Conservation (phyloP, 1,140 invertebrate genomes). For the Calliopsis andreniformis region DNA sequence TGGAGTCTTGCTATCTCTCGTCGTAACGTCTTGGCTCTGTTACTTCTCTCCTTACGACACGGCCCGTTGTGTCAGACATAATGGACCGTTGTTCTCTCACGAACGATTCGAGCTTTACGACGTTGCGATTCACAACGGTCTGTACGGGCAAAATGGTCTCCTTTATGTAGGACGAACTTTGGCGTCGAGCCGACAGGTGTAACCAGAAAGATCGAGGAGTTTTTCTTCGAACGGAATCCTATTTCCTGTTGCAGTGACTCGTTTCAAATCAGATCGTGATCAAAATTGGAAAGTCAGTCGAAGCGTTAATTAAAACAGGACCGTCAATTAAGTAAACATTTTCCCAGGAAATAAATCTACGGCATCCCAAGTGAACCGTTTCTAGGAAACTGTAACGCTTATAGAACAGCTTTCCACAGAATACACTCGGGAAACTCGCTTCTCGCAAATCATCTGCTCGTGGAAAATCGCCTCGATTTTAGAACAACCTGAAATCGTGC, state of each 20-base stretch:
- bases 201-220: not conserved
- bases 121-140: not conserved
- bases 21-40: constrained; percentile 17
- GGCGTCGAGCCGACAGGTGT: not conserved
- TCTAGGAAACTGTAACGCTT: not conserved
- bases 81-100: constrained; percentile 48
- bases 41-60: constrained; percentile 30
- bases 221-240: not conserved
- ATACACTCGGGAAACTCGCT: not conserved
- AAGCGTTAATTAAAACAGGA: too few species aligned
- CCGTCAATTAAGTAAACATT: constrained; percentile 22
- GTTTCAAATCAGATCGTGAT: too few species aligned
- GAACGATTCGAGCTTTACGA: constrained; percentile 1
- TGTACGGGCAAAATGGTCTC: not conserved
- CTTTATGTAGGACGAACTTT: not conserved
- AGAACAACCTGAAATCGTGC: not conserved
- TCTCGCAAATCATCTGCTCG: not conserved
- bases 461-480: not conserved
- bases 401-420: not conserved
- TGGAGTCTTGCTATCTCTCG: not conserved
- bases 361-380: not conserved
- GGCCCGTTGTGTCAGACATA: constrained; percentile 39
- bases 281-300: too few species aligned
- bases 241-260: too few species aligned
- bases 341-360: constrained; percentile 28